Conservation (phyloP, 2,113 vertebrate genomes). For the Cryptoleucopteryx plumbea region DNA sequence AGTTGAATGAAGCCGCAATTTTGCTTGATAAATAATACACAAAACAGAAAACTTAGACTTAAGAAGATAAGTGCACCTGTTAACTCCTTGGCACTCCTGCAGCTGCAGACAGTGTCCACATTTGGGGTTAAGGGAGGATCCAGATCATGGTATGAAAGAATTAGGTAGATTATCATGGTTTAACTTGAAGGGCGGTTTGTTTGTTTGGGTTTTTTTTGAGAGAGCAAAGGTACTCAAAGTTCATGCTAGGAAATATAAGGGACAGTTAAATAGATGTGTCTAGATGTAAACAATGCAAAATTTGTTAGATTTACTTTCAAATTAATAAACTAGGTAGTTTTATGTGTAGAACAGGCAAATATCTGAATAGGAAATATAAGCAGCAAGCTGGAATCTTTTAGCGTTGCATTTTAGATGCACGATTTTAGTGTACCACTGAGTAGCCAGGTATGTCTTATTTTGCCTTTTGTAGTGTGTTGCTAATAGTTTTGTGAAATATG, state of each 20-base stretch:
- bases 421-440: neutral
- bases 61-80: neutral
- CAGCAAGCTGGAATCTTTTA: neutral
- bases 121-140: neutral
- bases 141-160: neutral
- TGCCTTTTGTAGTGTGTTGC: neutral
- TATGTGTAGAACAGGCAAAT: neutral
- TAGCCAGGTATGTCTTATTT: neutral
- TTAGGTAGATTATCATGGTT: neutral
- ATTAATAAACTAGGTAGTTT: neutral
- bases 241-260: neutral
- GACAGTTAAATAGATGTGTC: neutral
- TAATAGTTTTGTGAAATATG: conserved; percentile 28
- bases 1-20: neutral
- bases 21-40: neutral
- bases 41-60: neutral
- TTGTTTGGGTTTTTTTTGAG: neutral
- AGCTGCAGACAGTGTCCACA: neutral
- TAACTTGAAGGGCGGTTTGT: neutral
- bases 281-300: neutral
- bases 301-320: neutral
- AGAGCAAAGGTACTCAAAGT: neutral
- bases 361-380: neutral
- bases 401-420: neutral
- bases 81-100: neutral